phyloP scores from a whole-genome alignment of 2,797 vertebrate species.

The Lepidocolaptes lacrymiger region DNA sequence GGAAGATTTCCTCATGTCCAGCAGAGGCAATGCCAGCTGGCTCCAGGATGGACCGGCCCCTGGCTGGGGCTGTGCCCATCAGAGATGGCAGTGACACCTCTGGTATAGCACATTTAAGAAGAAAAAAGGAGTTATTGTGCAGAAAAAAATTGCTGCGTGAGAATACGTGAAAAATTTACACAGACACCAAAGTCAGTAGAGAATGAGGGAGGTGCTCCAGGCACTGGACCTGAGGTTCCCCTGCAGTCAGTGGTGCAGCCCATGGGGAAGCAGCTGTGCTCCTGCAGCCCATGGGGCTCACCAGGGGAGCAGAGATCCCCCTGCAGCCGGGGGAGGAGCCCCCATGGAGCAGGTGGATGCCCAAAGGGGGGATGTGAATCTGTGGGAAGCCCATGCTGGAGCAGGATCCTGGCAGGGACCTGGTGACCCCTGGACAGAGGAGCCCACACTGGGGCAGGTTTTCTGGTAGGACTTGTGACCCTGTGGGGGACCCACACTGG shows the following conservation, averaged over 20 bases:
- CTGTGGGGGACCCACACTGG: background rate
- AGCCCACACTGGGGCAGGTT: background rate
- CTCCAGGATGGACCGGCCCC: background rate
- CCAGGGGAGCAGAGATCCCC: background rate
- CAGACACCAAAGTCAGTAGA: background rate
- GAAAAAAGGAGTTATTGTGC: background rate
- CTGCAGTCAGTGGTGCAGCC: background rate
- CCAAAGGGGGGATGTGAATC: background rate
- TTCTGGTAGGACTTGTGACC: background rate
- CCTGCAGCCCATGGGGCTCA: background rate
- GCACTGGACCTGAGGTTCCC: background rate
- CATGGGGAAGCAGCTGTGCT: background rate
- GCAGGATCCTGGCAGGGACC: background rate
- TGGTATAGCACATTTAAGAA: background rate
- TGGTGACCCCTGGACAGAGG: background rate
- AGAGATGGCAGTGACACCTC: background rate
- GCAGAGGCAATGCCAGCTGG: background rate
- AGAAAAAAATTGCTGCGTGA: background rate
- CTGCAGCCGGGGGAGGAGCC: background rate
- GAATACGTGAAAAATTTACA: background rate
- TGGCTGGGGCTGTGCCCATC: background rate
- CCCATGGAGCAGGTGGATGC: background rate
- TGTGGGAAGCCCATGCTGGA: background rate
- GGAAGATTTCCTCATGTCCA: background rate
- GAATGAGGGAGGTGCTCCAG: background rate